These are phyloP conservation scores for Mythimna lalbum DNA, from an alignment of 2,888 invertebrate genomes.

Conservation along the genomic window DNA sequence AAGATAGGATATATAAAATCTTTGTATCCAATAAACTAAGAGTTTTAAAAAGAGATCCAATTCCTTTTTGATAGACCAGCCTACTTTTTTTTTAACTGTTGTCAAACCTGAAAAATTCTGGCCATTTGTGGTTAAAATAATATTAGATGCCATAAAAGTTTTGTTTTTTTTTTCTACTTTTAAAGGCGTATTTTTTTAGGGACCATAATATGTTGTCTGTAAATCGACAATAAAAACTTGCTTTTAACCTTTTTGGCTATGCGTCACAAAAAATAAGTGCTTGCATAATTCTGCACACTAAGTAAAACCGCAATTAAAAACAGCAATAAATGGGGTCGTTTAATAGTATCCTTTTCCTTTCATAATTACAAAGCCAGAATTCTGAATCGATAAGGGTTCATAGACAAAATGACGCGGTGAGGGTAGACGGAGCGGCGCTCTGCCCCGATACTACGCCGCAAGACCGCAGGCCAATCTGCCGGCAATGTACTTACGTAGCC, in stretches of 20 bases:
- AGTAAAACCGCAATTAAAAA: not conserved
- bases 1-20: no score
- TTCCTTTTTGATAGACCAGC: no score
- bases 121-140: not conserved
- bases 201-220: not conserved
- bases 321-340: not conserved
- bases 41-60: no score
- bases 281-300: not conserved
- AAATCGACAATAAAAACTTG: not conserved
- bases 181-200: not conserved
- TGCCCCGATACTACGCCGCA: conserved; percentile 41
- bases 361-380: conserved; percentile 42
- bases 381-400: conserved; percentile 53
- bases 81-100: no score
- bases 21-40: no score
- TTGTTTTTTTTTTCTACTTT: not conserved
- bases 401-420: conserved; percentile 53
- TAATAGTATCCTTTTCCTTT: conserved; percentile 9
- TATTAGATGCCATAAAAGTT: not conserved
- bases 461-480: conserved; percentile 55
- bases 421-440: conserved; percentile 60
- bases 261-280: not conserved
- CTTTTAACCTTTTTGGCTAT: conserved; percentile 3
- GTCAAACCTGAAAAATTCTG: not conserved
- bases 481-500: conserved; percentile 35